A percentile compares a stretch with the other conserved stretches of the same genome.
Conservation (phyloP, 2,113 vertebrate genomes). For the Laticauda laticaudata region DNA sequence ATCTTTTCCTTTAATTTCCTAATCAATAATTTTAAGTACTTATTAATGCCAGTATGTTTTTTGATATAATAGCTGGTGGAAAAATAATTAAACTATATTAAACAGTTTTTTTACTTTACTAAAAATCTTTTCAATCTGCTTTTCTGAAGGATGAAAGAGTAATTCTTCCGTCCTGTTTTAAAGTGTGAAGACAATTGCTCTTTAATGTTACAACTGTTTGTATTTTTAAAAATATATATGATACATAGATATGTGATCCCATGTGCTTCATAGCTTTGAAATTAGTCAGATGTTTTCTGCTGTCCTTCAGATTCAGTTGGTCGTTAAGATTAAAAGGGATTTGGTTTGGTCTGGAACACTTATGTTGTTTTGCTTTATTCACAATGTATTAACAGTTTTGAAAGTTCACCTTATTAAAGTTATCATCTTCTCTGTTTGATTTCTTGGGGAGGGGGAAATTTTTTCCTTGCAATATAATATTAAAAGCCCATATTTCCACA, state of each 20-base stretch:
- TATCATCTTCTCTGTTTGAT: conserved; percentile 50
- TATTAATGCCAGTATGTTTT: background rate
- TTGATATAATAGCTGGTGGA: background rate
- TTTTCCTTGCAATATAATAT: conserved; percentile 58
- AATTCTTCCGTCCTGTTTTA: background rate
- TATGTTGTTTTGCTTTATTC: background rate
- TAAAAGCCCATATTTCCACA: conserved; percentile 69
- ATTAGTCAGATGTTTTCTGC: background rate
- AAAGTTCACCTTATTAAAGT: conserved; percentile 53
- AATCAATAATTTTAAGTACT: background rate
- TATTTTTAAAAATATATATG: background rate
- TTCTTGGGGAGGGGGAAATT: conserved; percentile 55
- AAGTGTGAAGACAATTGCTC: background rate
- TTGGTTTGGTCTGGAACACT: background rate
- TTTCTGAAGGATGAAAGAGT: background rate
- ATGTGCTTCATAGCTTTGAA: background rate
- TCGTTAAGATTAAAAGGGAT: background rate
- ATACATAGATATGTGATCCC: background rate
- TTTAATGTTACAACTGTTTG: background rate
- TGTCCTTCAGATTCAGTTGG: conserved; percentile 22
- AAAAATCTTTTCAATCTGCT: background rate
- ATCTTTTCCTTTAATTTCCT: background rate
- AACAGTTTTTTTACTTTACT: background rate
- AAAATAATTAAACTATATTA: background rate
- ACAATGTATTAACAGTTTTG: conserved; percentile 62